Conservation (phyloP, 2,888 invertebrate species). For the Ametastegia equiseti region DNA sequence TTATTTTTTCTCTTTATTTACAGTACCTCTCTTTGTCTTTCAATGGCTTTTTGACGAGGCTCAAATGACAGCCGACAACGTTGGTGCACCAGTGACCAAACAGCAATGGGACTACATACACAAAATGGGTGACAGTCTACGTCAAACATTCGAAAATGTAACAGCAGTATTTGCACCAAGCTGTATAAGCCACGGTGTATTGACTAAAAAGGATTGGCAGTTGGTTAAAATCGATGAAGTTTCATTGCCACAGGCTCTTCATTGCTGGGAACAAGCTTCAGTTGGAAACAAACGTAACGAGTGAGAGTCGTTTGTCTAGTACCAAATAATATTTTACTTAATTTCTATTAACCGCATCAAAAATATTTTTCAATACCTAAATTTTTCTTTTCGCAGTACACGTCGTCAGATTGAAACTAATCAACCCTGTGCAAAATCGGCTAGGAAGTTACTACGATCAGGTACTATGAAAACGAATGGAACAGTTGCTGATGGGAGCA, state of each 20-base stretch:
- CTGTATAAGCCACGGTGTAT: constrained; percentile 93
- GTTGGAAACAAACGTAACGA: constrained; percentile 60
- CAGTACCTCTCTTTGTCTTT: constrained; percentile 94
- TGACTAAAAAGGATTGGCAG: constrained; percentile 93
- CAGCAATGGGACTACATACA: constrained; percentile 97
- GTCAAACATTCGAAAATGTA: constrained; percentile 89
- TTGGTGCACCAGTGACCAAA: constrained; percentile 91
- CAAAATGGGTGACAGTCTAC: constrained; percentile 90
- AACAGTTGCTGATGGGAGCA: constrained; percentile 62
- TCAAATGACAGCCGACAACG: constrained; percentile 95
- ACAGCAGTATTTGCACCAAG: constrained; percentile 95
- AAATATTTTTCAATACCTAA: not conserved
- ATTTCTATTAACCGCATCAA: not conserved
- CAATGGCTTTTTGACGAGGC: constrained; percentile 98
- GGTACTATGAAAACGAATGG: constrained; percentile 65
- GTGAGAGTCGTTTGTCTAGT: constrained; percentile 52
- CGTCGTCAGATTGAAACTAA: constrained; percentile 66
- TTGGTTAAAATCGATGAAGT: constrained; percentile 90
- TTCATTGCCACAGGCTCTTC: constrained; percentile 89
- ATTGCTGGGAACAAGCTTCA: constrained; percentile 88
- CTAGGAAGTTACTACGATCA: constrained; percentile 64
- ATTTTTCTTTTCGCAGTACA: constrained; percentile 58
- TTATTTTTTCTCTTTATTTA: constrained; percentile 55
- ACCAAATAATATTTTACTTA: not conserved
- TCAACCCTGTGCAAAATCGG: constrained; percentile 67